These are phyloP conservation scores for Nesoenas mayeri DNA, from an alignment of 2,113 vertebrate genomes.

Conservation along the genomic window DNA sequence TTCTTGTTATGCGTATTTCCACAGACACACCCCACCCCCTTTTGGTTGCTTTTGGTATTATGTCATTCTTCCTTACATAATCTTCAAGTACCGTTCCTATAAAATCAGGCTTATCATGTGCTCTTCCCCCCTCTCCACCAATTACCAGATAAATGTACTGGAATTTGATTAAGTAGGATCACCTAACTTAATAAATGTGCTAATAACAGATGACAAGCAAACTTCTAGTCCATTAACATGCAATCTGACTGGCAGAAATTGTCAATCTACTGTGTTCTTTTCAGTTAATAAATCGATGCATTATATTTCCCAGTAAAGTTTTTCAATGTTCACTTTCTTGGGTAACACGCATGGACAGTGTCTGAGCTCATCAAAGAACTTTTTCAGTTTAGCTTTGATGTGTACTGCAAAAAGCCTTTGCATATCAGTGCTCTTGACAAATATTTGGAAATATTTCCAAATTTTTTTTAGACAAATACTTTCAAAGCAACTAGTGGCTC, in stretches of 20 bases:
- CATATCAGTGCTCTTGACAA: background rate
- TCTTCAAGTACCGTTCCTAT: background rate
- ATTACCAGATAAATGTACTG: background rate
- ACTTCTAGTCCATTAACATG: background rate
- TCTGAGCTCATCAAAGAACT: background rate
- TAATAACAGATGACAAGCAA: background rate
- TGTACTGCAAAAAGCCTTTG: background rate
- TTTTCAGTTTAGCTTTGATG: background rate
- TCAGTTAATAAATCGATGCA: background rate
- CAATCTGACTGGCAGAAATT: background rate
- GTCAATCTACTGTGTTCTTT: background rate
- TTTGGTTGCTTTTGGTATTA: background rate
- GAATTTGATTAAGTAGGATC: background rate
- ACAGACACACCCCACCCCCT: background rate
- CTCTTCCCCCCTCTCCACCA: background rate
- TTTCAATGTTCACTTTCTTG: background rate
- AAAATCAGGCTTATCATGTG: background rate
- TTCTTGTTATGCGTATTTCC: background rate
- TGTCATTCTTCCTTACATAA: background rate
- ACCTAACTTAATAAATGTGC: background rate
- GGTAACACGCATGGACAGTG: rapidly evolving
- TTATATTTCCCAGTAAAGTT: background rate
- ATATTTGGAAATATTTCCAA: background rate
- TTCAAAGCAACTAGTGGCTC: background rate
- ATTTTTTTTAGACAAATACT: background rate